Evolutionary conservation across 1,140 invertebrate genomes (phyloP), one percentile per base, ranked within the genome.

Genomic region (Saxidomus purpurata): DNA sequence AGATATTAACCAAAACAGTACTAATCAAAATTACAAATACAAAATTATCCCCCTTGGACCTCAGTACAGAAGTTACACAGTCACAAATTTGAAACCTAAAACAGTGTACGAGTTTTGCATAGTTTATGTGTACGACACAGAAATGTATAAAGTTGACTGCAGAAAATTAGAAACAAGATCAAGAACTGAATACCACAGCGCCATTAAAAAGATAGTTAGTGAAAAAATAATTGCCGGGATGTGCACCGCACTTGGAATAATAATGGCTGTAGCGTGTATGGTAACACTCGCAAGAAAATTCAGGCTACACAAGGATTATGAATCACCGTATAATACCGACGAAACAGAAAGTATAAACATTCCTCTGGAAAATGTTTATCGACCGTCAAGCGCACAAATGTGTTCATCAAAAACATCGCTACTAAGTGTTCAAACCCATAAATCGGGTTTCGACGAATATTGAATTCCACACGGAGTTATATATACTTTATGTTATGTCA

Each of bases 71-170:
- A 95, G 93, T 25, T 96, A 95, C 89, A 96, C 96, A n/a, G 94
- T 96, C 9, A 94, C 93, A 38, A 93, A 95, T 67, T 91, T 96
- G 2, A 90, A 93, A 79, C 95, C 96, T 13, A 87, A 93, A 8
- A 96, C 95, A 0, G 92, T 87, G 0, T 96, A 96, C 86, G 94
- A 96, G 88, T 94, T 96, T 79, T 96, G 96, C 90, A 94, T 96
- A 22, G 95, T 96, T 40, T 95, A 95, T 89, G 80, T 94, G 28
- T 91, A 94, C 77, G 84, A 93, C 38, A 90, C 89, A 77, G 87
- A 94, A 47, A 82, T 90, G 31, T 94, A 96, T 49, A 93, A 94
- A 87, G 92, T 96, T 17, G 94, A 96, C 38, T 96, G 96, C 90
- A 93, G 94, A 19, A 92, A 92, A 67, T 94, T 95, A 17, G 93